phyloP scores from a whole-genome alignment of 2,797 vertebrate species.

The Peromyscus eremicus region DNA sequence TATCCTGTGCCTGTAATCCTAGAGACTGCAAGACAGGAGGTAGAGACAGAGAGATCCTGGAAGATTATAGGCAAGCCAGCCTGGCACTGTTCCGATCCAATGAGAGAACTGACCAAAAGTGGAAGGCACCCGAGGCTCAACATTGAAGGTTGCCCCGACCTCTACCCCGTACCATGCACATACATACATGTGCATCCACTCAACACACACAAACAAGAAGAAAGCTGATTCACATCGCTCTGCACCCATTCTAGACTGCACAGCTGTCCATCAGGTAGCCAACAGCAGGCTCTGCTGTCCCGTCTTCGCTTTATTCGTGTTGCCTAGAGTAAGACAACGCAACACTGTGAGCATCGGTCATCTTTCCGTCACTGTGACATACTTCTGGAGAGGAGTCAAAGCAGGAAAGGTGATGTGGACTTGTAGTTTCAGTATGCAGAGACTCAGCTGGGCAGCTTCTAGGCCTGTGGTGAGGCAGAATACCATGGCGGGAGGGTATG shows the following conservation, averaged over 20 bases:
- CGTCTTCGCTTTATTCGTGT: not conserved
- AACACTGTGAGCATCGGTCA: too few species aligned
- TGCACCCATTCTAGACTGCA: not conserved
- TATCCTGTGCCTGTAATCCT: not conserved
- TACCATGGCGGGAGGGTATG: not conserved
- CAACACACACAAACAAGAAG: not conserved
- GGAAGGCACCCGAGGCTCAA: not conserved
- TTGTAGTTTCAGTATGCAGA: too few species aligned
- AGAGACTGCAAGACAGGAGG: not conserved
- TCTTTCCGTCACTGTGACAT: not conserved
- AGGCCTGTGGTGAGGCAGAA: not conserved
- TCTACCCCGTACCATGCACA: not conserved
- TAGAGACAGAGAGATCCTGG: too few species aligned
- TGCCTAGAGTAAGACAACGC: accelerated
- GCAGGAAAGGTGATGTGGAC: not conserved
- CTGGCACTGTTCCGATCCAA: not conserved
- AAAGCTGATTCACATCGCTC: not conserved
- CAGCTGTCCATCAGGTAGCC: not conserved
- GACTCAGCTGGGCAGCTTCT: not conserved
- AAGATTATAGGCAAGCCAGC: not conserved
- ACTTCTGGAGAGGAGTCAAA: not conserved
- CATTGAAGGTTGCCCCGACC: too few species aligned
- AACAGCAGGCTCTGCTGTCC: accelerated
- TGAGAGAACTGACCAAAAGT: not conserved
- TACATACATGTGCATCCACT: not conserved